Evolutionary conservation across 2,888 invertebrate genomes (phyloP).

Genomic region (Spicauda simplicius): DNA sequence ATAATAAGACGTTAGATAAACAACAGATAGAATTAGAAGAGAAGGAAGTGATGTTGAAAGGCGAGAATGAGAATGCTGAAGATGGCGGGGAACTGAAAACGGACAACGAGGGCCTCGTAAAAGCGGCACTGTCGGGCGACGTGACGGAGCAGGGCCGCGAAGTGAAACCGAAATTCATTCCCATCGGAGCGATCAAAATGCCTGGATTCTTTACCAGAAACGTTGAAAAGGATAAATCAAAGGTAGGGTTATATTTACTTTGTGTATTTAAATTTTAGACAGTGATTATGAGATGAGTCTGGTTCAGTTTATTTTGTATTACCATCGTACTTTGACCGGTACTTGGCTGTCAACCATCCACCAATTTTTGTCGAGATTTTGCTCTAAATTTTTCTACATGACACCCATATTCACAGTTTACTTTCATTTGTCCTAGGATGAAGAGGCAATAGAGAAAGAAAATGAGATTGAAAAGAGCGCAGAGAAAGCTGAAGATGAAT

Average conservation of each 20-base stretch:
- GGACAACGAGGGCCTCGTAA: slow-evolving; percentile 77
- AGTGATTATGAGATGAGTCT: not conserved
- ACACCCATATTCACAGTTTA: no score
- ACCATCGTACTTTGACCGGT: no score
- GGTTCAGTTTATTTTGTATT: not conserved
- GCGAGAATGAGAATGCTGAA: slow-evolving; percentile 81
- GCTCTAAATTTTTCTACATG: no score
- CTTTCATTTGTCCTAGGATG: slow-evolving; percentile 61
- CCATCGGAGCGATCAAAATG: slow-evolving; percentile 95
- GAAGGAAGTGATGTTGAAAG: slow-evolving; percentile 85
- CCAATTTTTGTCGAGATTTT: no score
- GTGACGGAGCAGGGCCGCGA: slow-evolving; percentile 88
- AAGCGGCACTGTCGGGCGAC: slow-evolving; percentile 81
- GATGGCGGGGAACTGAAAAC: slow-evolving; percentile 72
- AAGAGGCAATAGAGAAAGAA: slow-evolving; percentile 69
- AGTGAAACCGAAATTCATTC: slow-evolving; percentile 92
- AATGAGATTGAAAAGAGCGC: slow-evolving; percentile 62
- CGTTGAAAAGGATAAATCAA: slow-evolving; percentile 89
- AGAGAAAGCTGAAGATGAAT: slow-evolving; percentile 60
- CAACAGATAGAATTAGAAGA: slow-evolving; percentile 88
- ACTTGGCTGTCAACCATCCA: no score
- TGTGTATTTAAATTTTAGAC: not conserved
- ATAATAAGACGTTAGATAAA: slow-evolving; percentile 85
- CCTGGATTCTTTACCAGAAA: slow-evolving; percentile 93
- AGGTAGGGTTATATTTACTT: slow-evolving; percentile 71